Evolutionary conservation across 2,113 vertebrate species (phyloP), one percentile per base, ranked within the genome.

Genomic region (Cyanoramphus novaezelandiae): DNA sequence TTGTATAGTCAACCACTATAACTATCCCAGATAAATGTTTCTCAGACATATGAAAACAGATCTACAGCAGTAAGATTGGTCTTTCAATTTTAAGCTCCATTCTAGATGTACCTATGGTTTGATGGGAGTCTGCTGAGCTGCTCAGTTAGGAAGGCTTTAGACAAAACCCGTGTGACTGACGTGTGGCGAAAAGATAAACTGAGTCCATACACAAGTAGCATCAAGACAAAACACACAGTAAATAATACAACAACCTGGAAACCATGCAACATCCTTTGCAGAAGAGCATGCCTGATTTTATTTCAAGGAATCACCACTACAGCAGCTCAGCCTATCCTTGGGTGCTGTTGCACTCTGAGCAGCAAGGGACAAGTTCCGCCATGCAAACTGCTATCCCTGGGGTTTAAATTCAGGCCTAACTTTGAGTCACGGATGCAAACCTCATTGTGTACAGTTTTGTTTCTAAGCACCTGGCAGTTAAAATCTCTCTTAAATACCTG

Each of bases 361-460:
- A 2, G 44, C 0, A 0, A 87, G 7, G 9, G 14, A 15, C 13
- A 64, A 69, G 7, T n/a, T 21, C 35, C 4, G 1, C n/a, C 2
- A 0, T 19, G 21, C 35, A 47, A 67, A 69, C 12, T 53, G 17
- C 20, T 27, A 7, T 35, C 16, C 16, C 53, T 3, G 4, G 0
- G 0, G 8, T 11, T 53, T 92, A 68, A 70, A 55, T 50, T 93
- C 68, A 63, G 44, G 49, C 21, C 65, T 82, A 46, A 49, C 17
- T 75, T 50, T 27, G 35, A 88, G 29, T 78, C 39, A 76, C 0
- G 2, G 47, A 63, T 25, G 25, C 2, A 6, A 47, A 78, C 13
- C 57, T 44, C 7, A 2, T 17, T 60, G 19, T 10, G 31, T 8
- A 47, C 4, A 16, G 75, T 77, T 77, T 52, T 71, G 15, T 63